A percentile compares a stretch with the other conserved stretches of the same genome.
phyloP scores from a whole-genome alignment of 2,888 invertebrate species.

The Agrypnus murinus region DNA sequence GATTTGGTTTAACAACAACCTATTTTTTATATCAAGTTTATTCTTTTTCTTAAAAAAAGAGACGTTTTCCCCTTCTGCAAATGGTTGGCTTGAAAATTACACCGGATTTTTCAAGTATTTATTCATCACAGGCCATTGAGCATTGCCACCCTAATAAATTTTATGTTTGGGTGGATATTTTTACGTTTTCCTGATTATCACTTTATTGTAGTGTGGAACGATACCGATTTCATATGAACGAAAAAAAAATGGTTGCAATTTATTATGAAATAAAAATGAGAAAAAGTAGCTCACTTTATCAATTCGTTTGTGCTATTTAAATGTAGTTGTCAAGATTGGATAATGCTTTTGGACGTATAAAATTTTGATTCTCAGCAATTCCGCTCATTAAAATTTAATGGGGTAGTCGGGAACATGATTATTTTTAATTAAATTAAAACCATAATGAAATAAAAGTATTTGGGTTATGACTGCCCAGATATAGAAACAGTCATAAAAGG shows the following conservation, averaged over 20 bases:
- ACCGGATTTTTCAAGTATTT: slow-evolving; percentile 18
- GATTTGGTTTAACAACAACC: slow-evolving; percentile 12
- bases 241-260: too few species aligned
- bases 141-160: slow-evolving; percentile 12
- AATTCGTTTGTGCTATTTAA: too few species aligned
- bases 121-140: slow-evolving; percentile 20
- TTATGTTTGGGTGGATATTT: background rate
- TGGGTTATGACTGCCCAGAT: too few species aligned
- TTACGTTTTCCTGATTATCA: background rate
- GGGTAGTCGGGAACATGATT: background rate
- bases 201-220: background rate
- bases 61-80: background rate
- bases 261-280: too few species aligned
- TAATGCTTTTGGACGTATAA: too few species aligned
- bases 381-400: background rate
- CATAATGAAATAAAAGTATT: too few species aligned
- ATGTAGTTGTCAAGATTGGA: too few species aligned
- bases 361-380: background rate
- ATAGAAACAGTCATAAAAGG: too few species aligned
- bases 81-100: slow-evolving; percentile 11
- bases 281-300: too few species aligned
- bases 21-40: slow-evolving; percentile 10
- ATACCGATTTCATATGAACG: too few species aligned
- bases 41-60: slow-evolving; percentile 4
- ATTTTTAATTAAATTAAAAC: background rate